phyloP scores from a whole-genome alignment of 2,113 vertebrate genomes.

The Sylvilagus bachmani region DNA sequence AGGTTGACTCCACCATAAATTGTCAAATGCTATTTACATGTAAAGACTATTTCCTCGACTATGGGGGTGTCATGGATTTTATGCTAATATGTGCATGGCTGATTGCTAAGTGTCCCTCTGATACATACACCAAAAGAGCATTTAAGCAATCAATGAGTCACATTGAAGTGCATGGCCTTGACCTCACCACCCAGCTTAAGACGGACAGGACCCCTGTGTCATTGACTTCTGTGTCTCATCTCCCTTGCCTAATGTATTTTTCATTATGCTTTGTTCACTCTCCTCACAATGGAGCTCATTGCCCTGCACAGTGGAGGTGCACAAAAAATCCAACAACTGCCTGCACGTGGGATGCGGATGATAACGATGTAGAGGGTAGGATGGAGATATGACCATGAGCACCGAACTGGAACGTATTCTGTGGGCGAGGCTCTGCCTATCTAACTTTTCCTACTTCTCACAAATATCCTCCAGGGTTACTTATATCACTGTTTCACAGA shows the following conservation, averaged over 20 bases:
- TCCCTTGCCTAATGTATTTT: neutral
- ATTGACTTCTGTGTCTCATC: neutral
- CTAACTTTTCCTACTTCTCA: neutral
- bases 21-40: neutral
- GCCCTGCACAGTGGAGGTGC: neutral
- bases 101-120: neutral
- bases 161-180: neutral
- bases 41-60: neutral
- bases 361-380: neutral
- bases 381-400: fast-evolving
- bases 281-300: neutral
- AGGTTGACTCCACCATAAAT: too few relatives aligned
- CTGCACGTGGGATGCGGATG: too few relatives aligned
- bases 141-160: neutral
- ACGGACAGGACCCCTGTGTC: fast-evolving
- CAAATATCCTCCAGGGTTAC: neutral
- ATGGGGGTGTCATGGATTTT: neutral
- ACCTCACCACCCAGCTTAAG: neutral
- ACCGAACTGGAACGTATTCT: neutral
- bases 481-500: neutral
- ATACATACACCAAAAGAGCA: neutral
- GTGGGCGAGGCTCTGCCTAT: neutral
- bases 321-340: fast-evolving
- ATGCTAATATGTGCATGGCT: neutral
- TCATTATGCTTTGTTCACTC: too few relatives aligned